Evolutionary conservation across 2,797 vertebrate species (phyloP).

Genomic region (Kryptolebias ocellatus): DNA sequence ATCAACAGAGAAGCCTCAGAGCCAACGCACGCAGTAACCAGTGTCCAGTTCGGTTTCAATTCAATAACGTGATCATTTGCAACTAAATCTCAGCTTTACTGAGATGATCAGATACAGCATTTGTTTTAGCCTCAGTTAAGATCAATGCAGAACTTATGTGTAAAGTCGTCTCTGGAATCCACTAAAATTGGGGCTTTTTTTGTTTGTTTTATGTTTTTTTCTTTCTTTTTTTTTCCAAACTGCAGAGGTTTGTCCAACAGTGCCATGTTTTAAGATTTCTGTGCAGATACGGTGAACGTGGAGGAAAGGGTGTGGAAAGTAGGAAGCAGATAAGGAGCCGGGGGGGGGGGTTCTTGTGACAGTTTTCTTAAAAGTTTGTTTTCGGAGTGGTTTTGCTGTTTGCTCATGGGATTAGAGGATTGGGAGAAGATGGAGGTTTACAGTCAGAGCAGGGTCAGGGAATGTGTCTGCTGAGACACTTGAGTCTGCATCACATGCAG

Average conservation of each 20-base stretch:
- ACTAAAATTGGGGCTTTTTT: too few relatives aligned
- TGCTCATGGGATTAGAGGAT: slow-evolving; percentile 55
- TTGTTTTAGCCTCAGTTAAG: too few relatives aligned
- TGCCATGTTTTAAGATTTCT: slow-evolving; percentile 48
- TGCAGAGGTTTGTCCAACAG: slow-evolving; percentile 4
- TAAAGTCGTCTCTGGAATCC: too few relatives aligned
- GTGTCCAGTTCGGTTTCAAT: too few relatives aligned
- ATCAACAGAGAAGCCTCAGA: too few relatives aligned
- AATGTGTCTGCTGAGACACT: slow-evolving; percentile 38
- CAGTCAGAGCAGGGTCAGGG: slow-evolving; percentile 44
- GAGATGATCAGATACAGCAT: too few relatives aligned
- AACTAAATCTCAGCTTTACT: too few relatives aligned
- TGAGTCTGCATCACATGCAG: slow-evolving; percentile 3
- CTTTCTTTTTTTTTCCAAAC: not conserved
- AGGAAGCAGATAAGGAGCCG: slow-evolving; percentile 55
- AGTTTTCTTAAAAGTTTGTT: slow-evolving; percentile 22
- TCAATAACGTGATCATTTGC: too few relatives aligned
- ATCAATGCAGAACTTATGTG: too few relatives aligned
- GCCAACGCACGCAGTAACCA: too few relatives aligned
- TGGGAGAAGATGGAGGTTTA: slow-evolving; percentile 53
- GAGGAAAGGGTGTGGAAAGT: slow-evolving; percentile 58
- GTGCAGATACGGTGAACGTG: slow-evolving; percentile 45
- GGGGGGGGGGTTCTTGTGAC: slow-evolving; percentile 18
- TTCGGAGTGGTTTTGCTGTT: slow-evolving; percentile 49
- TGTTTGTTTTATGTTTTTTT: too few relatives aligned